Evolutionary conservation across 2,113 vertebrate genomes (phyloP).

Genomic region (Sialia sialis): DNA sequence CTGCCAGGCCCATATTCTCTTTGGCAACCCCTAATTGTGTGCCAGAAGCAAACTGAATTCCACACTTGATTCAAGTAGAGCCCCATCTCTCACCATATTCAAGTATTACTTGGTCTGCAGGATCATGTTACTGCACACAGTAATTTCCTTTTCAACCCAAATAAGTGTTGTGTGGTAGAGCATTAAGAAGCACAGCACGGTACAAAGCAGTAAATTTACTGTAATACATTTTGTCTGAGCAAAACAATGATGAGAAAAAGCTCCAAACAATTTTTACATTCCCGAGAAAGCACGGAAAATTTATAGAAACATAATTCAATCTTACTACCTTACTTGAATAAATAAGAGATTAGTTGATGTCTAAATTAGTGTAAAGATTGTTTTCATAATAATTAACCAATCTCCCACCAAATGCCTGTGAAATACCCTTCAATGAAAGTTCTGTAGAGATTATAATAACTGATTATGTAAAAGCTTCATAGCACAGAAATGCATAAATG

Average conservation of each 20-base stretch:
- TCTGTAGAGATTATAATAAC: background rate
- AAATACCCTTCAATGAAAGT: background rate
- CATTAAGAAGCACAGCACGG: background rate
- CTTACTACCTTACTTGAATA: background rate
- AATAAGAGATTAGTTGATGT: background rate
- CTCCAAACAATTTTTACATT: background rate
- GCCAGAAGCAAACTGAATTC: background rate
- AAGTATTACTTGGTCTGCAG: background rate
- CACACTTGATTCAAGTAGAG: background rate
- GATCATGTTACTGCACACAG: background rate
- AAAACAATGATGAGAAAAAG: slow-evolving; percentile 12
- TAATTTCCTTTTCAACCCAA: background rate
- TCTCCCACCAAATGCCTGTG: background rate
- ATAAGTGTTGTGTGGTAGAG: background rate
- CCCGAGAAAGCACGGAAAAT: background rate
- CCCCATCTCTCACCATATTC: background rate
- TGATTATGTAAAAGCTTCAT: background rate
- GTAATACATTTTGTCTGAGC: background rate
- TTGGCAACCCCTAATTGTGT: background rate
- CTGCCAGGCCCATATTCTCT: background rate
- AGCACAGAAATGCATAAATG: background rate
- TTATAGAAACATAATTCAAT: slow-evolving; percentile 5
- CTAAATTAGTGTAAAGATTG: background rate
- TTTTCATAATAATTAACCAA: background rate
- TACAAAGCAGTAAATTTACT: background rate